Evolutionary conservation across 2,888 invertebrate genomes (phyloP), one percentile per base, ranked within the genome.

Genomic region (Noctua comes): DNA sequence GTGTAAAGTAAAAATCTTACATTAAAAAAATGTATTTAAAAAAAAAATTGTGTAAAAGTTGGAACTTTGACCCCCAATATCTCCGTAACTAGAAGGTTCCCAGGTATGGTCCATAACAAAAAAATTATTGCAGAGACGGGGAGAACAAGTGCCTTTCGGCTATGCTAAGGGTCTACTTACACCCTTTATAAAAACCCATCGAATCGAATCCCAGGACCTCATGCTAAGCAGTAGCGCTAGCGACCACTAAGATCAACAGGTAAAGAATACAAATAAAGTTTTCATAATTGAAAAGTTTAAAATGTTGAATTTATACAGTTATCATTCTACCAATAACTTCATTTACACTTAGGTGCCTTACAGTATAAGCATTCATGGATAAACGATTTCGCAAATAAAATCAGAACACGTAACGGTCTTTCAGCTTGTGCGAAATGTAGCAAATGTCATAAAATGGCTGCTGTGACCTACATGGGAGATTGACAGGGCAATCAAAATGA

Each of bases 401-500:
- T 64, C 72, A 54, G 36, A 70, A 62, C 75, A 75, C 68, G 59
- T 81, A 21, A 68, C 10, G 8, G 16, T 68, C 16, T 81, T 73
- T 66, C 40, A 74, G 70, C 46, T 16, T 18, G 43, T 71, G 65
- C 48, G 27, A 73, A 82, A 71, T 57, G 43, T 70, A 62, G 65
- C 36, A 73, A 84, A 77, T 59, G 69, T 75, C 72, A 77, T 82
- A 69, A 79, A 85, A 77, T 62, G 36, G 36, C n/a, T 24, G 57
- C 72, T 68, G 69, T 68, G 73, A 81, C 84, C 78, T 76, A 73
- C n/a, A 73, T 83, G 64, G 21, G 13, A 71, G 72, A 84, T 82
- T 86, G 84, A 74, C 76, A 79, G 13, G n/a, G 64, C 79, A 83
- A 83, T 80, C 76, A 79, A 76, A 84, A 78, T 72, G 65, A 64